Percentiles rank a stretch among this genome's conserved stretches.
Evolutionary conservation across 2,888 invertebrate species (phyloP).

Genomic region (Parelbella ahira): DNA sequence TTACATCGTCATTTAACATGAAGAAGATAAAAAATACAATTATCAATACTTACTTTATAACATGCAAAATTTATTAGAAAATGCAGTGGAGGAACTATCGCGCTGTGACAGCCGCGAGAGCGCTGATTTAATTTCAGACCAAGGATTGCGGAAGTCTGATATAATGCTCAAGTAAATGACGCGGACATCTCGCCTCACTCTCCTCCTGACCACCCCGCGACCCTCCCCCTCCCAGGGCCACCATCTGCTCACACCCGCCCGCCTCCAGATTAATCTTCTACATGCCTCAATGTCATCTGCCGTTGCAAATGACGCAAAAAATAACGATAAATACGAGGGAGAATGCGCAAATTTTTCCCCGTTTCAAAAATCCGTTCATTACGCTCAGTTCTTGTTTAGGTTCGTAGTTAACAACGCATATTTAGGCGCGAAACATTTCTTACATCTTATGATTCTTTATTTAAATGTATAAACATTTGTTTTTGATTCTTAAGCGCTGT

Average conservation of each 20-base stretch:
- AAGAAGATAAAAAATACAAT: no score
- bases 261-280: constrained; percentile 60
- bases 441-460: not conserved
- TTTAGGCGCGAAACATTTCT: constrained; percentile 13
- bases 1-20: no score
- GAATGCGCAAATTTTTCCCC: constrained; percentile 17
- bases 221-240: constrained; percentile 25
- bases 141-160: constrained; percentile 49
- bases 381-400: constrained; percentile 18
- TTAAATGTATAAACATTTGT: no score
- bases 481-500: no score
- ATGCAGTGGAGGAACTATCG: constrained; percentile 27
- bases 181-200: constrained; percentile 44
- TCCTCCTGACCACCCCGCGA: no score
- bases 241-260: constrained; percentile 34
- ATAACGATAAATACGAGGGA: constrained; percentile 51
- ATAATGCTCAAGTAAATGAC: constrained; percentile 66
- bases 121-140: constrained; percentile 61
- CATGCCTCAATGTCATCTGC: constrained; percentile 68
- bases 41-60: no score
- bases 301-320: constrained; percentile 66
- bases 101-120: constrained; percentile 50
- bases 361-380: constrained; percentile 25
- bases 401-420: constrained; percentile 11
- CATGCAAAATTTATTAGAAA: no score